Conservation (phyloP, 2,113 vertebrate species). For the Melanocharis versteri region DNA sequence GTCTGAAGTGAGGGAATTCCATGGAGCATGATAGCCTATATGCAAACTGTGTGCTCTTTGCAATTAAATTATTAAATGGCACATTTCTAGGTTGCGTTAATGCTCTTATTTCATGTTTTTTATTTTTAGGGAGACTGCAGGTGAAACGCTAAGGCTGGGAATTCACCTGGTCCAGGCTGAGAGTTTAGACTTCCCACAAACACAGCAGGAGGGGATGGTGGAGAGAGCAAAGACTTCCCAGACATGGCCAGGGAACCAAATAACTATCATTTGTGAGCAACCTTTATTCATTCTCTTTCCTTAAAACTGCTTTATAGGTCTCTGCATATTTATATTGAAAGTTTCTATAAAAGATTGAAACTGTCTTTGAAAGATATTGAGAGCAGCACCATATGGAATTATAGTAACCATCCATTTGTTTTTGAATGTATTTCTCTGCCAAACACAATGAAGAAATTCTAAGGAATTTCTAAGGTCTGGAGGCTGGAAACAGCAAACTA, state of each 20-base stretch:
- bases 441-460: background rate
- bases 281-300: background rate
- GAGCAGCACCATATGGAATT: conserved; percentile 21
- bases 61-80: background rate
- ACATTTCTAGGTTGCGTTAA: background rate
- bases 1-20: background rate
- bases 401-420: background rate
- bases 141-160: background rate
- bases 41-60: background rate
- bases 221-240: background rate
- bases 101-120: background rate
- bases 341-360: background rate
- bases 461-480: background rate
- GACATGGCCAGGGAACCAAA: background rate
- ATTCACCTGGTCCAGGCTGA: background rate
- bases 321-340: background rate
- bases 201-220: background rate
- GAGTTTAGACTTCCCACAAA: background rate
- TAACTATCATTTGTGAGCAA: background rate
- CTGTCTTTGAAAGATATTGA: background rate
- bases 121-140: background rate
- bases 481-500: background rate
- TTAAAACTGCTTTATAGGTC: background rate
- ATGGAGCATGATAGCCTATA: background rate
- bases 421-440: background rate